A percentile compares a stretch with the other conserved stretches of the same genome.
Conservation (phyloP, 2,113 vertebrate species). For the Cebus imitator region DNA sequence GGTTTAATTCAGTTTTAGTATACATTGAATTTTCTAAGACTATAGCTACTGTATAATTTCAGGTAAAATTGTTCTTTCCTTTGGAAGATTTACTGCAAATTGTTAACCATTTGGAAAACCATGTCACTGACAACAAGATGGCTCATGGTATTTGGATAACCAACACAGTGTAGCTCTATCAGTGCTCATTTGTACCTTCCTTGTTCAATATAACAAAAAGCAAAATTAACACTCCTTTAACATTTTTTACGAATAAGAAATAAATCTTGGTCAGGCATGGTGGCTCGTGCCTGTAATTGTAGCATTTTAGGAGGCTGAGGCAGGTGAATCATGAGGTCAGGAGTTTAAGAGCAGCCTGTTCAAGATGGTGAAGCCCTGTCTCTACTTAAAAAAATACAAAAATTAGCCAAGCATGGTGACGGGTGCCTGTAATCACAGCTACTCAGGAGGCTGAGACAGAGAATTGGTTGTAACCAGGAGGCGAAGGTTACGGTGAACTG, state of each 20-base stretch:
- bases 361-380: too few relatives aligned
- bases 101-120: background rate
- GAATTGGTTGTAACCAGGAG: too few relatives aligned
- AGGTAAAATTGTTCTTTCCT: background rate
- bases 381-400: too few relatives aligned
- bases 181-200: background rate
- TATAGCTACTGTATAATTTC: background rate
- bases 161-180: background rate
- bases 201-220: background rate
- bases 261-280: background rate
- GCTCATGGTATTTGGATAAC: background rate
- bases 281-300: too few relatives aligned
- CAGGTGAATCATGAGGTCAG: too few relatives aligned
- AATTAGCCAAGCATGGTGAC: too few relatives aligned
- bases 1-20: background rate
- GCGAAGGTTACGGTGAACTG: too few relatives aligned
- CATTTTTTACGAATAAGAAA: background rate
- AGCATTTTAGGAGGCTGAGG: too few relatives aligned
- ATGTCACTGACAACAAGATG: background rate
- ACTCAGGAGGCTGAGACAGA: too few relatives aligned
- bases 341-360: too few relatives aligned
- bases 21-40: background rate
- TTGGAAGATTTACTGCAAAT: background rate
- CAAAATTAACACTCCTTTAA: background rate
- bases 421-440: too few relatives aligned